Evolutionary conservation across 2,113 vertebrate species (phyloP), one percentile per base, ranked within the genome.

Genomic region (Maylandia zebra): DNA sequence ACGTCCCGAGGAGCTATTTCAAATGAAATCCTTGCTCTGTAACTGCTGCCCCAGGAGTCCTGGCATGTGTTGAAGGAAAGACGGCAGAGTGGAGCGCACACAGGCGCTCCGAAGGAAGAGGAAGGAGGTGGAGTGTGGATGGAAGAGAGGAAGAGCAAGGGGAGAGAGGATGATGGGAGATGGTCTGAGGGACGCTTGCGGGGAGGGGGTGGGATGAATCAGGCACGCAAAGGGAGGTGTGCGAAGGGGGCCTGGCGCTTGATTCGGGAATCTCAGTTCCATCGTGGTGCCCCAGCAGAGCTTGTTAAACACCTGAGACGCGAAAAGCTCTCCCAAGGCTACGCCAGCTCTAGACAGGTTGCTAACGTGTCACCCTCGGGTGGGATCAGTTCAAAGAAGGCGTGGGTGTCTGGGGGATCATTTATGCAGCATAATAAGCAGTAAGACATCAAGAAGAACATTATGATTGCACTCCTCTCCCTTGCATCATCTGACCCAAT

Each of bases 401-500:
- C 22, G 86, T 89, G 83, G 90, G 88, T 57, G 89, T 90, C 90
- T 84, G 53, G 78, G 90, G 88, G 87, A 92, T 91, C 85, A 74
- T 94, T 93, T 90, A 88, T 87, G 86, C 59, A 7, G 71, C 83
- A 91, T 94, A 90, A 91, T 91, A 88, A 86, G 91, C 88, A 74
- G 79, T 76, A 90, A 94, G 91, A 92, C 93, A 94, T 90, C 88
- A 95, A 91, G 88, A 91, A 90, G 88, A 89, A 87, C 87, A 93
- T 94, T 89, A 95, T 92, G 88, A 91, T 86, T 82, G 84, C 84
- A 86, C 89, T 80, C 88, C 84, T 91, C 89, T 88, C 53, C 56
- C 88, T 95, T 94, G 92, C 94, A 94, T 95, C 95, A 95, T 93
- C 92, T 90, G 83, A 93, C 89, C 89, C 92, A 93, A 93, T 94